Conservation (phyloP, 1,140 invertebrate genomes). For the Heliconius hermathena region DNA sequence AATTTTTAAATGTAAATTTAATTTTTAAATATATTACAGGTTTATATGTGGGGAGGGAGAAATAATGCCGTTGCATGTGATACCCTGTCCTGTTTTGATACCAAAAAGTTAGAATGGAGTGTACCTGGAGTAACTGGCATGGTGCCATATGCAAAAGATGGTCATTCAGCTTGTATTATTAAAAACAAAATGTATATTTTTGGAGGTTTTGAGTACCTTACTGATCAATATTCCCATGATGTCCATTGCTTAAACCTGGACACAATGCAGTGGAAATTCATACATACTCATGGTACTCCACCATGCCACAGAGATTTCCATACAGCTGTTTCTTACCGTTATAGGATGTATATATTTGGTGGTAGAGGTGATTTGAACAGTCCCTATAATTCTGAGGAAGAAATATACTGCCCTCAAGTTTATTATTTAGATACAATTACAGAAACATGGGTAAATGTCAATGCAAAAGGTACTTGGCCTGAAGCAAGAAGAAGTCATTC, state of each 20-base stretch:
- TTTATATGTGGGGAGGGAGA: conserved; percentile 94
- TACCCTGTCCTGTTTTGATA: conserved; percentile 90
- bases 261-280: conserved; percentile 87
- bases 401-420: conserved; percentile 90
- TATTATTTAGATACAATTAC: conserved; percentile 88
- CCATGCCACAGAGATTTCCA: conserved; percentile 94
- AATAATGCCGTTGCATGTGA: conserved; percentile 92
- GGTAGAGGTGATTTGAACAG: conserved; percentile 88
- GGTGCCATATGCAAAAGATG: conserved; percentile 91
- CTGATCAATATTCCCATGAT: conserved; percentile 90
- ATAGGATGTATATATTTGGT: conserved; percentile 93
- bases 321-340: conserved; percentile 88
- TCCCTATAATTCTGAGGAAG: conserved; percentile 85
- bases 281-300: conserved; percentile 83
- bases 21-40: conserved; percentile 55
- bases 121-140: conserved; percentile 84
- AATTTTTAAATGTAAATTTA: background rate
- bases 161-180: conserved; percentile 93
- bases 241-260: conserved; percentile 89
- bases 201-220: conserved; percentile 92
- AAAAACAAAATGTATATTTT: conserved; percentile 94
- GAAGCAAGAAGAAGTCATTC: conserved; percentile 93
- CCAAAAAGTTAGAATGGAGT: conserved; percentile 87
- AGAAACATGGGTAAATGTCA: conserved; percentile 85
- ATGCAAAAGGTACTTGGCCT: conserved; percentile 83